Evolutionary conservation across 2,888 invertebrate species (phyloP), one percentile per base, ranked within the genome.

Genomic region (Pegoplata infirma): DNA sequence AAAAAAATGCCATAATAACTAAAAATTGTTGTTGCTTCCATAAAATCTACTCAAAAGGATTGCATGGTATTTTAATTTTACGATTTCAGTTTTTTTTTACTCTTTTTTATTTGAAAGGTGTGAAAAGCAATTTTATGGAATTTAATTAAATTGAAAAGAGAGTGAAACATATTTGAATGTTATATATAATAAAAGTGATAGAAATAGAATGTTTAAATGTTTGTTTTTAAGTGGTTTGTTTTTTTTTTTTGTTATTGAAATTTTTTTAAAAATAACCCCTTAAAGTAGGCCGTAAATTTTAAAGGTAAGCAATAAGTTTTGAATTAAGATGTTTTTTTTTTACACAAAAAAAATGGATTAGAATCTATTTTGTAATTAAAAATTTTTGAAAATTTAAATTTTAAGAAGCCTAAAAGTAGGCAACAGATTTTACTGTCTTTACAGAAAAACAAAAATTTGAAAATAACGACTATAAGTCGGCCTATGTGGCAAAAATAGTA

Each of bases 41-140:
- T 64, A 25, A 46, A 59, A 63, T 49, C 36, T n/a, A 10, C 25
- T 66, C 28, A 55, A 56, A 28, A 21, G 46, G 32, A 56, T 32
- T 56, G 46, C 21, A 55, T 19, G 46, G n/a, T 25, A 46, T 51
- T 25, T 12, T 40, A 49, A 19, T 51, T 58, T 25, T 25, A 7
- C 17, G 58, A 40, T 51, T n/a, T n/a, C n/a, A n/a, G n/a, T n/a
- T 66, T 19, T 66, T 32, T 59, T 14, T 12, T 40, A 40, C 12
- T 32, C n/a, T n/a, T n/a, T n/a, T 32, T 3, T 4, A 40, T 55
- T 19, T 32, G n/a, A 46, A 69, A 76, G 64, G 76, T 69, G 76
- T 69, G 64, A 76, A 69, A 51, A 28, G 67, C 40, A 64, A 44
- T 69, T 63, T 75, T 36, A 68, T 58, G 58, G 75, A 68, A 47